Conservation (phyloP, 2,113 vertebrate genomes). For the Cettia cetti region DNA sequence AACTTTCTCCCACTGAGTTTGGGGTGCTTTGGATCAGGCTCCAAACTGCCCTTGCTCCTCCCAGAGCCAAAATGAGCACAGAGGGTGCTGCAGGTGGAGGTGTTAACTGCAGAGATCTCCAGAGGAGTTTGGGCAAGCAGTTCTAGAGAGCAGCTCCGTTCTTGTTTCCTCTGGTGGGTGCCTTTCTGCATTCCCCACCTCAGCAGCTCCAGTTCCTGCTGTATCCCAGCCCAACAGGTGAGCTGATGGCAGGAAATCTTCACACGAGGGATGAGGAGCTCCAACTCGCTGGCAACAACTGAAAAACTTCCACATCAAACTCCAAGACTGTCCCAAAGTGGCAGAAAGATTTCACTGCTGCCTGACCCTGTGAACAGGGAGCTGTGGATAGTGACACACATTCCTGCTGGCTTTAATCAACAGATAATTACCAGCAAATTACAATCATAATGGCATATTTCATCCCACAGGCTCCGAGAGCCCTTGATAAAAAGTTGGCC, state of each 20-base stretch:
- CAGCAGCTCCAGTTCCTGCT: background rate
- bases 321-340: background rate
- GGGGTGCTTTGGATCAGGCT: background rate
- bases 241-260: background rate
- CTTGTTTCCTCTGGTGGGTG: background rate
- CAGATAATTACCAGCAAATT: constrained; percentile 47
- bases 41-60: background rate
- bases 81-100: background rate
- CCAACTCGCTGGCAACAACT: background rate
- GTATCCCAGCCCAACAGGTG: background rate
- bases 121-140: background rate
- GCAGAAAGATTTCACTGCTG: background rate
- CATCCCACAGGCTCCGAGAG: background rate
- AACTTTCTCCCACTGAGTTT: constrained; percentile 19
- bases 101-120: background rate
- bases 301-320: background rate
- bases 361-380: background rate
- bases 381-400: background rate
- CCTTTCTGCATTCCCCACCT: background rate
- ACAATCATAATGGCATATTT: constrained; percentile 20
- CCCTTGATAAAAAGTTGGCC: background rate
- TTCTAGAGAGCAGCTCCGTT: background rate
- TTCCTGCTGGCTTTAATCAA: constrained; percentile 48
- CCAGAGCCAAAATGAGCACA: background rate
- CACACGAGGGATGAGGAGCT: background rate